A percentile compares a stretch with the other conserved stretches of the same genome.
These are phyloP conservation scores for Phengaris alcon DNA, from an alignment of 2,888 invertebrate genomes.

Conservation along the genomic window DNA sequence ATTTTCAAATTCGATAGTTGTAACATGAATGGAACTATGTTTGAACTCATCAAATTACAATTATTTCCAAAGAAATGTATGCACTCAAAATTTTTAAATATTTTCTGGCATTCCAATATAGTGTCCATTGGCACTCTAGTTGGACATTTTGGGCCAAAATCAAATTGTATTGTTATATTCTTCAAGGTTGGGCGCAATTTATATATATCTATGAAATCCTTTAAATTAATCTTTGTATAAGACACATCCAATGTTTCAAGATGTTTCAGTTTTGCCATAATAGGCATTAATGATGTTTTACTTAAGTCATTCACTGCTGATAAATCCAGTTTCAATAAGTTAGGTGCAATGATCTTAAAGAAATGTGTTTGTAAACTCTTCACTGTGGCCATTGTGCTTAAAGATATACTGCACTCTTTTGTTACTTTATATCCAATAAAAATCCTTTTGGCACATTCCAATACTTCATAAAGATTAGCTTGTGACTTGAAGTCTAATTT, in stretches of 20 bases:
- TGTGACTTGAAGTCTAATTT: slow-evolving; percentile 52
- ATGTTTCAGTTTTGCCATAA: slow-evolving; percentile 50
- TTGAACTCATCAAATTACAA: slow-evolving; percentile 49
- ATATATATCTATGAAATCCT: slow-evolving; percentile 55
- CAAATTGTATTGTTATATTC: slow-evolving; percentile 55
- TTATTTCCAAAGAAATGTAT: slow-evolving; percentile 58
- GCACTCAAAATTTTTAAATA: slow-evolving; percentile 56
- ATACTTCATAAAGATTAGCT: slow-evolving; percentile 51
- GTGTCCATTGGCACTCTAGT: slow-evolving; percentile 35
- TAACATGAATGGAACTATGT: slow-evolving; percentile 47
- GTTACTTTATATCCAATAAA: slow-evolving; percentile 48
- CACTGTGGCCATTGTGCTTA: slow-evolving; percentile 51
- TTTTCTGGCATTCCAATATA: slow-evolving; percentile 49
- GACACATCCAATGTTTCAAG: slow-evolving; percentile 58
- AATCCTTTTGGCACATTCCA: slow-evolving; percentile 46
- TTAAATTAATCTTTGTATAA: slow-evolving; percentile 55
- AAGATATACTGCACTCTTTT: slow-evolving; percentile 50
- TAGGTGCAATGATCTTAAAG: slow-evolving; percentile 52
- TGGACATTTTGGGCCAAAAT: slow-evolving; percentile 45
- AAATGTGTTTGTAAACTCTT: slow-evolving; percentile 51
- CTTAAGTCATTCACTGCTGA: slow-evolving; percentile 54
- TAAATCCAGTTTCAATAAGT: slow-evolving; percentile 54
- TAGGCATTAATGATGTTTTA: slow-evolving; percentile 49
- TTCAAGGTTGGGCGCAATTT: slow-evolving; percentile 55
- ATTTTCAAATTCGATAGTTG: slow-evolving; percentile 47